Conservation (phyloP, 1,140 invertebrate species). For the Macrobrachium rosenbergii region DNA sequence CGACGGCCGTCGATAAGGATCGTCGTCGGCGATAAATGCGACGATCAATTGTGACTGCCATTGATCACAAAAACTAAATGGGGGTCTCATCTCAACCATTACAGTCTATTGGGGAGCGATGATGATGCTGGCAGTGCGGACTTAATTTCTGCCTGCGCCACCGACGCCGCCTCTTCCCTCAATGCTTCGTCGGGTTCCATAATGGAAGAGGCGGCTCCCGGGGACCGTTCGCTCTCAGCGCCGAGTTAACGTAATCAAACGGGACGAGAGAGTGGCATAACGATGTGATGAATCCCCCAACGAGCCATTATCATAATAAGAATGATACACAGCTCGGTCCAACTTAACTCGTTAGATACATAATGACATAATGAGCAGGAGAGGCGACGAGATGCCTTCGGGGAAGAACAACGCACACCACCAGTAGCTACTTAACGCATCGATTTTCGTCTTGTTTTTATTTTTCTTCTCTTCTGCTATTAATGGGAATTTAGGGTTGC, state of each 20-base stretch:
- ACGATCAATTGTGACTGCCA: slow-evolving; percentile 47
- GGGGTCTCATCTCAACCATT: slow-evolving; percentile 58
- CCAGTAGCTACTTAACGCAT: no score
- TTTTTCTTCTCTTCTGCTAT: no score
- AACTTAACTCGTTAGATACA: slow-evolving; percentile 59
- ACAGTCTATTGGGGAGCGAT: slow-evolving; percentile 53
- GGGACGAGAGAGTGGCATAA: slow-evolving; percentile 6
- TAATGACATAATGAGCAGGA: slow-evolving; percentile 53
- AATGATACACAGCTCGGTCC: slow-evolving; percentile 49
- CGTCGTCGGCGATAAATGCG: slow-evolving; percentile 4
- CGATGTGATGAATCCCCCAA: slow-evolving; percentile 38
- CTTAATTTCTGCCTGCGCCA: neutral
- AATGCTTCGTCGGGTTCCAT: neutral
- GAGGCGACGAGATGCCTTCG: neutral
- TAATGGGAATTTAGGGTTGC: no score
- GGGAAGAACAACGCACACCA: no score
- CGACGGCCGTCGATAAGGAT: slow-evolving; percentile 1
- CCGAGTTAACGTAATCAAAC: neutral
- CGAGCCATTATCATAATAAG: slow-evolving; percentile 53
- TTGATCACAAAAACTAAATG: slow-evolving; percentile 56
- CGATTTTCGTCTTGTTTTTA: no score
- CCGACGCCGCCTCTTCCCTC: no score
- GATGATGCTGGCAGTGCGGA: slow-evolving; percentile 40
- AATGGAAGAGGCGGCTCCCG: neutral
- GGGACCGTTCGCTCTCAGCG: neutral